Base-by-base conservation (phyloP, 2,888 invertebrate genomes). In the Myathropa florea region DNA sequence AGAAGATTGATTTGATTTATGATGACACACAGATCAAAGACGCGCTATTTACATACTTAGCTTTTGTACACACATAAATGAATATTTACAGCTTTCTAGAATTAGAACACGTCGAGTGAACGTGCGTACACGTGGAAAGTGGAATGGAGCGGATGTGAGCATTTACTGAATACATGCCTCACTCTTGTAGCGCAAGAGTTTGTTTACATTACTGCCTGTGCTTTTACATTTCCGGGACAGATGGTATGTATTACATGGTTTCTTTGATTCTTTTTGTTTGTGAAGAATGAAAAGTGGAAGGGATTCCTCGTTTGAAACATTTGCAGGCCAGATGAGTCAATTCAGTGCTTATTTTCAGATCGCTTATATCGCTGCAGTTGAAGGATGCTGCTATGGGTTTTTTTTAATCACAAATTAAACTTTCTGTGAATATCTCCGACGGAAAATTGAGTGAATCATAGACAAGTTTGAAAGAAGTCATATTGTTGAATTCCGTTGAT, bases 201-300 rank as follows among this genome's bases (percentile, higher is more conserved):
- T 79, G 78, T 71, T 79, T 79, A 71, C 46, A 46, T 57, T 61
- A 64, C 18, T 46, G 9, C 18, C n/a, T 64, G 70, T 36, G 57
- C 30, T 68, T 75, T 68, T 39, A 73, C 57, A 81, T 64, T 81
- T 81, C 75, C 81, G 64, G 75, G 63, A 59, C 23, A 68, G 68
- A 80, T 23, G 55, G 61, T 73, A 60, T 28, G n/a, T 10, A 10
- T 53, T 65, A n/a, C 21, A 24, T 7, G n/a, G 36, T 55, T 68
- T 46, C 21, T 36, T 63, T 55, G 10, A 57, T 18, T 72, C 59
- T 61, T 61, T 63, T 61, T 72, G 61, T 60, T 65, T 59, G 10
- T 59, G 18, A 6, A 7, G 39, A 68, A 26, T 61, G 24, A n/a
- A 61, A 2, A 46, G 4, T 7, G n/a, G 18, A 9, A n/a, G 18